These are phyloP conservation scores for Drosophila limbata DNA, from an alignment of 2,888 invertebrate genomes.

Conservation along the genomic window DNA sequence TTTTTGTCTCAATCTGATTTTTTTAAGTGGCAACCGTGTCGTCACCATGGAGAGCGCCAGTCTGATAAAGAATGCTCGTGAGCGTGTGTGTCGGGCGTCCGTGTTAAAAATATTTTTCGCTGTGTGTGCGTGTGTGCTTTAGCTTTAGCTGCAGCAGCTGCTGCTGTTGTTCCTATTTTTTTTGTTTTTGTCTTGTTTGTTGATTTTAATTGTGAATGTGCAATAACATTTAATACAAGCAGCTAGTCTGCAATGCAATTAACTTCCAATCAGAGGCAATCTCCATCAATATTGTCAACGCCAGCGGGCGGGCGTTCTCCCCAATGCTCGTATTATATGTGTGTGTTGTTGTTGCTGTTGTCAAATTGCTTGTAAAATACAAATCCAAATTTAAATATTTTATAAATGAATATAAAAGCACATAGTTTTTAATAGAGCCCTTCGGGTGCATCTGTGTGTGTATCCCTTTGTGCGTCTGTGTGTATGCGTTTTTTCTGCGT, in stretches of 20 bases:
- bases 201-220: slow-evolving; percentile 48
- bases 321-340: slow-evolving; percentile 44
- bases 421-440: slow-evolving; percentile 17
- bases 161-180: slow-evolving; percentile 48
- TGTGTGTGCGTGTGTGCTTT: slow-evolving; percentile 63
- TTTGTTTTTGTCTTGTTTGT: slow-evolving; percentile 55
- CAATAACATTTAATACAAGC: slow-evolving; percentile 32
- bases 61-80: slow-evolving; percentile 66
- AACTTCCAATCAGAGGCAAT: slow-evolving; percentile 49
- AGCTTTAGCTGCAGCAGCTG: slow-evolving; percentile 51
- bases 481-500: slow-evolving; percentile 22
- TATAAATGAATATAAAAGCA: slow-evolving; percentile 26
- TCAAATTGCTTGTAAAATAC: slow-evolving; percentile 36
- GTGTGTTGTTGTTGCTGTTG: slow-evolving; percentile 31
- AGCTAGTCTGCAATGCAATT: slow-evolving; percentile 29
- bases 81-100: slow-evolving; percentile 64
- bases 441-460: slow-evolving; percentile 7
- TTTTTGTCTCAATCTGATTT: too few relatives aligned
- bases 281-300: slow-evolving; percentile 39
- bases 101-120: slow-evolving; percentile 51
- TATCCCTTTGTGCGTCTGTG: slow-evolving; percentile 12
- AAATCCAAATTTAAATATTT: slow-evolving; percentile 26
- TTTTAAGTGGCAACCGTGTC: too few relatives aligned
- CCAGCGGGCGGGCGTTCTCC: slow-evolving; percentile 58
- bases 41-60: too few relatives aligned